A percentile compares a stretch with the other conserved stretches of the same genome.
Evolutionary conservation across 2,113 vertebrate species (phyloP).

Genomic region (Corydoras sp.): DNA sequence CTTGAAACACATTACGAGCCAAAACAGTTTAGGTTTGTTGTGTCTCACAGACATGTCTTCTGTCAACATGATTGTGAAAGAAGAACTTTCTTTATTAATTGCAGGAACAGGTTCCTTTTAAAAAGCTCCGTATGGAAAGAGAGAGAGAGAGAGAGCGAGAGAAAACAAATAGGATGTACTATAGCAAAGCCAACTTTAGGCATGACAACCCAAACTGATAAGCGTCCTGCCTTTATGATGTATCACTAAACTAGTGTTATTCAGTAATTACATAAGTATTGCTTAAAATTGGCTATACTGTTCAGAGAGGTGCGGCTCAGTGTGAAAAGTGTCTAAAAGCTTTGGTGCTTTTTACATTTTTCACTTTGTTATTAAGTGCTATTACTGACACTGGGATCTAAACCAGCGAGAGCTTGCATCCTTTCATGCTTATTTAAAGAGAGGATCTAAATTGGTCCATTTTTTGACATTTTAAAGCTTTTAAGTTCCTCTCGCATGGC

Average conservation of each 20-base stretch:
- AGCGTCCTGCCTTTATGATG: conserved; percentile 39
- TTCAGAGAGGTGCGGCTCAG: neutral
- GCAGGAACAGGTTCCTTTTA: neutral
- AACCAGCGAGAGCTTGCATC: conserved; percentile 58
- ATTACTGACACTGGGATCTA: conserved; percentile 67
- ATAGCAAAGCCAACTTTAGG: conserved; percentile 10
- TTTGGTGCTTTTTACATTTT: conserved; percentile 50
- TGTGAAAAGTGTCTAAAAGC: conserved; percentile 35
- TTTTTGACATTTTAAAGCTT: neutral
- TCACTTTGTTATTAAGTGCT: conserved; percentile 64
- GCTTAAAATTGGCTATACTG: conserved; percentile 9
- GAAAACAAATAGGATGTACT: neutral
- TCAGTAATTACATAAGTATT: conserved; percentile 5
- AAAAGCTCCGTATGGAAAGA: neutral
- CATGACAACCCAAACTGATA: neutral
- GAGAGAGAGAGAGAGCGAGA: too few relatives aligned
- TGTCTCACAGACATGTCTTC: neutral
- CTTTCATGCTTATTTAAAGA: neutral
- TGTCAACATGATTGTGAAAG: neutral
- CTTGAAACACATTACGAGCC: too few relatives aligned
- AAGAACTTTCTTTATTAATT: neutral
- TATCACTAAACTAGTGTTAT: conserved; percentile 20
- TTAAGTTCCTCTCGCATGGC: too few relatives aligned
- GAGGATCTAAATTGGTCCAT: neutral
- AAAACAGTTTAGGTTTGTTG: too few relatives aligned